Conservation (phyloP, 2,797 vertebrate species). For the Avahi laniger region DNA sequence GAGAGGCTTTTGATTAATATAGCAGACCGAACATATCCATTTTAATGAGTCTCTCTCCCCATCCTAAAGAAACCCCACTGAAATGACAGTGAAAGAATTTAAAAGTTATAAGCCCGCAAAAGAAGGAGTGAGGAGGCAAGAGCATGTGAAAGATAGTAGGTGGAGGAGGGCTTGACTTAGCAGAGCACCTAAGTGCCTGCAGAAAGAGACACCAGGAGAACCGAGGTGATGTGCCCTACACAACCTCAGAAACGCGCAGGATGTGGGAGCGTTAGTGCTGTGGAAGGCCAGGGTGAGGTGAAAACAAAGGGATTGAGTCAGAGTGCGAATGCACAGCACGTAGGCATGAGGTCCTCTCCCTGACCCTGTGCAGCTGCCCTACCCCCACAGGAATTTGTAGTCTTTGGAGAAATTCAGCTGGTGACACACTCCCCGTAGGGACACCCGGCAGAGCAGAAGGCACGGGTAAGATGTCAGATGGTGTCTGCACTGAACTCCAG, state of each 20-base stretch:
- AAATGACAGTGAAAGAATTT: neutral
- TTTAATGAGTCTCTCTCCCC: neutral
- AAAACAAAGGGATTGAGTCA: neutral
- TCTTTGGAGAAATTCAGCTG: neutral
- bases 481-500: neutral
- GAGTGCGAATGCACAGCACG: neutral
- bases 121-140: neutral
- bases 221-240: neutral
- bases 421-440: neutral
- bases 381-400: neutral
- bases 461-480: neutral
- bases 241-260: neutral
- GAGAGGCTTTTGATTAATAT: neutral
- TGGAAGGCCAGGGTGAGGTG: neutral
- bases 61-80: neutral
- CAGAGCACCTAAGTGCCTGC: neutral
- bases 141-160: neutral
- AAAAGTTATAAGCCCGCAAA: neutral
- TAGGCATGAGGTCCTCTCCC: neutral
- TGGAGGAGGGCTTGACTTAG: neutral
- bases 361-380: neutral
- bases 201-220: neutral
- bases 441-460: neutral
- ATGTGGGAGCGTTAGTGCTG: fast-evolving
- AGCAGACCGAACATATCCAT: neutral